phyloP scores from a whole-genome alignment of 2,113 vertebrate species.

The Vidua macroura region DNA sequence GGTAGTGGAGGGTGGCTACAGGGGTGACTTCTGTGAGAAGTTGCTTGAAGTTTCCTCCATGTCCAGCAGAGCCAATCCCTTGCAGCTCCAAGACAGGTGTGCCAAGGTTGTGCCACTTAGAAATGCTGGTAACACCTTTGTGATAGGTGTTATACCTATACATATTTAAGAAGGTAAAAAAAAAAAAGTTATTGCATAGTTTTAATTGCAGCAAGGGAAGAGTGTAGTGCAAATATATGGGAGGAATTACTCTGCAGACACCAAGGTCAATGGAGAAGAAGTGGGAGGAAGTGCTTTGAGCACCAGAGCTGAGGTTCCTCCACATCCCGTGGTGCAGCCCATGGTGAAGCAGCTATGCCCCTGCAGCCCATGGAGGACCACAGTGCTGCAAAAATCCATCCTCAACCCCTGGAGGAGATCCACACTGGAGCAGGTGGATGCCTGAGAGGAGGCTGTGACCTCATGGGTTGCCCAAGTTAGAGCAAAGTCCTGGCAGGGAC shows the following conservation, averaged over 20 bases:
- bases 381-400: fast-evolving
- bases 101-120: neutral
- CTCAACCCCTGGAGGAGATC: neutral
- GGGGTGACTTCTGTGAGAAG: neutral
- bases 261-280: neutral
- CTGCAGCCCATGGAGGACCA: neutral
- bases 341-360: neutral
- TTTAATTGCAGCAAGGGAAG: neutral
- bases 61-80: neutral
- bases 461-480: too few relatives aligned
- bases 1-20: neutral
- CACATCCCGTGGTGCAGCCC: neutral
- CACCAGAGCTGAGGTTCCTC: neutral
- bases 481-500: neutral
- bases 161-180: neutral
- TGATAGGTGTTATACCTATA: neutral
- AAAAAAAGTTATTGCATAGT: neutral
- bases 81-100: neutral
- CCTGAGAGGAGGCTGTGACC: neutral
- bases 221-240: neutral
- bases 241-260: neutral
- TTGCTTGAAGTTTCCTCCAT: neutral
- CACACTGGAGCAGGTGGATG: too few relatives aligned
- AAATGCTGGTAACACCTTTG: neutral
- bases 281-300: neutral